These are phyloP conservation scores for Phrynocephalus forsythii DNA, from an alignment of 2,797 vertebrate species.

Conservation along the genomic window DNA sequence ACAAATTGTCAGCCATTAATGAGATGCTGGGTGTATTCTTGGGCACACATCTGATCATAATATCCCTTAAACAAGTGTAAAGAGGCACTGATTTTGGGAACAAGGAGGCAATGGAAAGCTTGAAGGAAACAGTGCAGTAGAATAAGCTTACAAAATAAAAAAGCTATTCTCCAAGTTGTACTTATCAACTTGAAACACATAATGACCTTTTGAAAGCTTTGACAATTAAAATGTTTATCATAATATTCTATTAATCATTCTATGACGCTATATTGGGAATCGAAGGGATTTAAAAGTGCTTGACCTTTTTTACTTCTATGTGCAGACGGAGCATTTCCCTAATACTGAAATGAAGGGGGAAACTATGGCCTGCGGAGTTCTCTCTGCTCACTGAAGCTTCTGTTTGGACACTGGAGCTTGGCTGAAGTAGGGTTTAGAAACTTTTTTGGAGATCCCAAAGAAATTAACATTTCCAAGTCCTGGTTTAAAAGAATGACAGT, in stretches of 20 bases:
- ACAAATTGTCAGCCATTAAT: no score
- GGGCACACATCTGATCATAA: no score
- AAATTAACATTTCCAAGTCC: no score
- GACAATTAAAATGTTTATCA: conserved; percentile 11
- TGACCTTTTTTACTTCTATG: neutral
- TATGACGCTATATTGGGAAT: neutral
- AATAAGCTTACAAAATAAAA: neutral
- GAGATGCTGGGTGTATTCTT: no score
- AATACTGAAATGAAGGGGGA: neutral
- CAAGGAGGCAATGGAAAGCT: no score
- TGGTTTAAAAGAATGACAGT: neutral
- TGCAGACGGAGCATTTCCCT: neutral
- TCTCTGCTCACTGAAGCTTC: neutral
- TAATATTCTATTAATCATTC: no score
- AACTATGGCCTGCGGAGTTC: neutral
- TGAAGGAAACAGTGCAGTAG: neutral
- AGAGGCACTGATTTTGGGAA: neutral
- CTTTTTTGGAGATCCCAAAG: no score
- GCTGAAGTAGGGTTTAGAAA: no score
- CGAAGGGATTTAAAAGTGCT: conserved; percentile 28
- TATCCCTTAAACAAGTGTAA: no score
- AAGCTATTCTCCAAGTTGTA: neutral
- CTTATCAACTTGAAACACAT: conserved; percentile 15
- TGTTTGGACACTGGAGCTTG: neutral
- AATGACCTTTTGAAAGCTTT: conserved; percentile 28